Percentiles rank a stretch among this genome's conserved stretches.
Evolutionary conservation across 92 coral and sea anemone species (phyloP).

Genomic region (Diadumene lineata): DNA sequence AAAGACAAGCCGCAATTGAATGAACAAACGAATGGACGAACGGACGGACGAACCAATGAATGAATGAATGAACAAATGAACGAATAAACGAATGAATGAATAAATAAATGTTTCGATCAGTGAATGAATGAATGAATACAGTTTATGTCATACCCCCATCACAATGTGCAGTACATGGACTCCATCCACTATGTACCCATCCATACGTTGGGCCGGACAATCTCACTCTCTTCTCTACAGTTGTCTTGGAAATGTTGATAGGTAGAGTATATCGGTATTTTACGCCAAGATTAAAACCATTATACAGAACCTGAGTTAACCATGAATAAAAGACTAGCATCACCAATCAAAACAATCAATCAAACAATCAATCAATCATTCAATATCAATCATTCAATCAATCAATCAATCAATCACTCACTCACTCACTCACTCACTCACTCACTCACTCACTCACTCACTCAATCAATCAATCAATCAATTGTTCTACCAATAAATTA

Average conservation of each 20-base stretch:
- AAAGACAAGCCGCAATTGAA: too few species aligned
- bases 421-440: background rate
- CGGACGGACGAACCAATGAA: too few species aligned
- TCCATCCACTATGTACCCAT: constrained; percentile 95
- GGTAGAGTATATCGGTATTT: constrained; percentile 91
- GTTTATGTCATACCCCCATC: constrained; percentile 73
- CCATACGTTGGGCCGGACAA: constrained; percentile 68
- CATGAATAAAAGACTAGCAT: background rate
- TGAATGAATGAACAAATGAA: too few species aligned
- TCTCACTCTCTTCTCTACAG: constrained; percentile 24
- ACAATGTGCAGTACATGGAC: constrained; percentile 72
- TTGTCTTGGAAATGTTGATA: constrained; percentile 21
- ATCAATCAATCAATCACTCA: background rate
- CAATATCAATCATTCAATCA: background rate
- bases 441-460: background rate
- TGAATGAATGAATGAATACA: too few species aligned
- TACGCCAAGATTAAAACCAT: constrained; percentile 91
- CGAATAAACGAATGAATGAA: too few species aligned
- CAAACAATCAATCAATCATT: background rate
- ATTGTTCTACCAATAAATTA: background rate
- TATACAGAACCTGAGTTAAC: constrained; percentile 79
- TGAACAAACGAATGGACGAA: too few species aligned
- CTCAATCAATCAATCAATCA: background rate
- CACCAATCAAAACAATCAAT: too few species aligned
- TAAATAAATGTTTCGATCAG: too few species aligned